phyloP scores from a whole-genome alignment of 2,113 vertebrate species.

The Progne subis region DNA sequence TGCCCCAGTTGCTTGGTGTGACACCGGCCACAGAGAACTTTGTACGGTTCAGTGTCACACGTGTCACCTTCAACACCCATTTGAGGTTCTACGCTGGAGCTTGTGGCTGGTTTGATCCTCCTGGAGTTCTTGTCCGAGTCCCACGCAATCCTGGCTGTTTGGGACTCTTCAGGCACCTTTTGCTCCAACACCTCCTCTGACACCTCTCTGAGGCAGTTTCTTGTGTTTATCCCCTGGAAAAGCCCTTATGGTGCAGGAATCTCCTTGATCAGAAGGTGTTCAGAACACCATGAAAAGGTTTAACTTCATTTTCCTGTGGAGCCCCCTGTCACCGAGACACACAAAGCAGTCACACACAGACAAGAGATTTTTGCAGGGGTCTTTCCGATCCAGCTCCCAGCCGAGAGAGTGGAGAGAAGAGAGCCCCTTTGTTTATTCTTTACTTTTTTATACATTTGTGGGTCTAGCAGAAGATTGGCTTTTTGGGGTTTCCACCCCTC shows the following conservation, averaged over 20 bases:
- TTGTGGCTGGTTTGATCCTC: neutral
- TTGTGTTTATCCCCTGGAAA: neutral
- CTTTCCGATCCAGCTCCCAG: too few species aligned
- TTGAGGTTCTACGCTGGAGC: neutral
- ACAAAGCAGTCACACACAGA: too few species aligned
- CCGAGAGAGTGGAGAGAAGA: too few species aligned
- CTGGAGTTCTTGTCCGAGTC: neutral
- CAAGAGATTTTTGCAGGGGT: too few species aligned
- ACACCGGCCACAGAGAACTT: neutral
- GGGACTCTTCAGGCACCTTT: neutral
- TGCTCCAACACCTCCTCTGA: neutral
- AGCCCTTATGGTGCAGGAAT: neutral
- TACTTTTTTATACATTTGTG: too few species aligned
- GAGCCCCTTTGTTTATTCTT: too few species aligned
- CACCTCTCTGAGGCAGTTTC: neutral
- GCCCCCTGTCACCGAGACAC: too few species aligned
- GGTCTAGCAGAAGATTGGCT: too few species aligned
- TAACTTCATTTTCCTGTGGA: neutral
- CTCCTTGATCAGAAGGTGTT: neutral
- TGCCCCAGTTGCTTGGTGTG: neutral
- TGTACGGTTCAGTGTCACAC: neutral
- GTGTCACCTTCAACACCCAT: neutral
- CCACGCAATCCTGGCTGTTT: fast-evolving
- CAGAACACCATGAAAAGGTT: neutral
- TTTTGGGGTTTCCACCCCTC: too few species aligned